Conservation (phyloP, 1,140 invertebrate species). For the Drosophila elegans region DNA sequence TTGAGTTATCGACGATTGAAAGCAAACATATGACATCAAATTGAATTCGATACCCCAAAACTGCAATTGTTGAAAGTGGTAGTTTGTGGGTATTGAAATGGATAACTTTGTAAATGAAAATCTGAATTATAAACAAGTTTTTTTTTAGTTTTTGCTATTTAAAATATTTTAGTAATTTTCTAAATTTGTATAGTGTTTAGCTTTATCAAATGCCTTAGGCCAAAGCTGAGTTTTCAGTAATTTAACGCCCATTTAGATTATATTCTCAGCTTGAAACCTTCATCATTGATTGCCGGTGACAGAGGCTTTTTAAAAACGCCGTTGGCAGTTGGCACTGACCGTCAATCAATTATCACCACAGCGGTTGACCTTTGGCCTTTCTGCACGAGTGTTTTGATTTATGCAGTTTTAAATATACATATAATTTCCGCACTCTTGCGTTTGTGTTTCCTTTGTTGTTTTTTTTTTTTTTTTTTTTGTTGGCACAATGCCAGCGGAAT, state of each 20-base stretch:
- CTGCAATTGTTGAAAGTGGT: background rate
- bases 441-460: background rate
- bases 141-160: no score
- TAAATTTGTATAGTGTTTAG: no score
- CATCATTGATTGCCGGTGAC: background rate
- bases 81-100: no score
- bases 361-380: slow-evolving; percentile 28
- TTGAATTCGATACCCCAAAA: background rate
- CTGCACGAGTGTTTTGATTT: slow-evolving; percentile 61
- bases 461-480: slow-evolving; percentile 6
- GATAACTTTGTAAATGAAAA: no score
- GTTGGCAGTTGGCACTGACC: slow-evolving; percentile 18
- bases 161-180: background rate
- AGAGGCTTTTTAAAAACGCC: slow-evolving; percentile 2
- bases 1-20: slow-evolving; percentile 6
- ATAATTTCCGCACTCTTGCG: background rate
- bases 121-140: no score
- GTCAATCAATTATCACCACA: slow-evolving; percentile 35
- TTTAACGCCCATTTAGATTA: background rate
- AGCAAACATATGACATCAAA: slow-evolving; percentile 4
- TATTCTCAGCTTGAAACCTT: background rate
- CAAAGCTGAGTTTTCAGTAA: background rate
- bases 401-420: slow-evolving; percentile 68
- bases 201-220: no score
- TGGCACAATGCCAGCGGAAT: slow-evolving; percentile 40